Conservation (phyloP, 37 sponge, comb jelly and placozoan species). For the Chondrilla cf. caribensis region DNA sequence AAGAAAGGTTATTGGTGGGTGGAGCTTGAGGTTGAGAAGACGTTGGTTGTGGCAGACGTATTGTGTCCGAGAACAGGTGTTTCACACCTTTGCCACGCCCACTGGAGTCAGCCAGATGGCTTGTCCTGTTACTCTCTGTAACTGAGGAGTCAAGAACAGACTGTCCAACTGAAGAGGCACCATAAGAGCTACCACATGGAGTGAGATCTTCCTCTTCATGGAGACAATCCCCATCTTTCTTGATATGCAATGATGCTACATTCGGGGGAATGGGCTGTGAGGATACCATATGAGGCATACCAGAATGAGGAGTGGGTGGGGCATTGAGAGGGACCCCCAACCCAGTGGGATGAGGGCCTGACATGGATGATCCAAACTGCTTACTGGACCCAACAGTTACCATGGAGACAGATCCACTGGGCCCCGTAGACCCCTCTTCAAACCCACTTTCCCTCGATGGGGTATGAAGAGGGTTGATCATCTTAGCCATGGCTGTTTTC, state of each 20-base stretch:
- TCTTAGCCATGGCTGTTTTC: neutral
- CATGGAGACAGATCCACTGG: constrained; percentile 26
- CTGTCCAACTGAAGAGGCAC: too few species aligned
- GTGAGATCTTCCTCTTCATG: neutral
- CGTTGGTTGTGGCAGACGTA: constrained; percentile 8
- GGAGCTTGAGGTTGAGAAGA: neutral
- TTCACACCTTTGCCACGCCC: too few species aligned
- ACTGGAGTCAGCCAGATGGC: neutral
- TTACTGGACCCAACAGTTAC: constrained; percentile 5
- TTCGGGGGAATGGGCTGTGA: neutral
- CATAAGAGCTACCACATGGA: too few species aligned
- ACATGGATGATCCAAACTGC: neutral
- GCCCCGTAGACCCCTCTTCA: constrained; percentile 38
- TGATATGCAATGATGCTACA: neutral
- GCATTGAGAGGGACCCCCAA: constrained; percentile 18
- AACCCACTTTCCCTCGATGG: constrained; percentile 70
- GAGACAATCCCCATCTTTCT: too few species aligned
- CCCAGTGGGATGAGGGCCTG: neutral
- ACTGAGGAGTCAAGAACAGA: neutral
- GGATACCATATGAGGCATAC: constrained; percentile 4
- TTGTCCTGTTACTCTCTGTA: neutral
- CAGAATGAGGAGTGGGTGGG: constrained; percentile 29
- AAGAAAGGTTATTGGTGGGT: neutral
- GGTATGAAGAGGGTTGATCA: neutral
- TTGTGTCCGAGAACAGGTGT: neutral